Conservation (phyloP, 1,140 invertebrate genomes). For the Drosophila albomicans region DNA sequence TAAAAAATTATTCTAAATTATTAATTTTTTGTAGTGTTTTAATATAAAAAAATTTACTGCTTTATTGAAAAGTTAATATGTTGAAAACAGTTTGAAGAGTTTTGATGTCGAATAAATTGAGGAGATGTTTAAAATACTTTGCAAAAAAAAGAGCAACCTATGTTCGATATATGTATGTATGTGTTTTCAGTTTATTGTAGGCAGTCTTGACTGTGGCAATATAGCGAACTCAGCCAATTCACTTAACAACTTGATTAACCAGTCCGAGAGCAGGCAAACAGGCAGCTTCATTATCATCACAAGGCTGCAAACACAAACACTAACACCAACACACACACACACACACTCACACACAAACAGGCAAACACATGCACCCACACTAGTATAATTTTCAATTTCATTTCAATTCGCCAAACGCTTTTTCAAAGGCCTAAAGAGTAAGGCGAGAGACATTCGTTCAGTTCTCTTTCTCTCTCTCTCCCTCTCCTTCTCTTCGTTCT, state of each 20-base stretch:
- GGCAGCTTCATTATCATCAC: slow-evolving; percentile 40
- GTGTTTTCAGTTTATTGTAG: background rate
- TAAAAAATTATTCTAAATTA: too few species aligned
- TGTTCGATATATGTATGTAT: background rate
- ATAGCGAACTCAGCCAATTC: slow-evolving; percentile 58
- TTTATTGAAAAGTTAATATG: too few species aligned
- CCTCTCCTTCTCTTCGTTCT: too few species aligned
- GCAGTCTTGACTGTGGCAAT: background rate
- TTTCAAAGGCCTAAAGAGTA: slow-evolving; percentile 42
- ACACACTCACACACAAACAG: slow-evolving; percentile 5
- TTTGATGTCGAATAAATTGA: too few species aligned
- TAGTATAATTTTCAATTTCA: slow-evolving; percentile 71
- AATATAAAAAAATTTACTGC: too few species aligned
- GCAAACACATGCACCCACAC: slow-evolving; percentile 16
- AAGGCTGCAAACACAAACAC: slow-evolving; percentile 5
- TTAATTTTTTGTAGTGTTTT: too few species aligned
- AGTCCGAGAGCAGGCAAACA: slow-evolving; percentile 41
- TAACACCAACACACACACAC: slow-evolving; percentile 9
- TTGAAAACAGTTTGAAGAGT: too few species aligned
- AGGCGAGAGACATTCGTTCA: background rate
- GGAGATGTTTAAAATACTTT: too few species aligned
- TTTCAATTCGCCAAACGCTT: slow-evolving; percentile 68
- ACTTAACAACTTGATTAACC: slow-evolving; percentile 75
- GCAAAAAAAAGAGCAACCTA: background rate
- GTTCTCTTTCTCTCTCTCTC: background rate